Conservation (phyloP, 2,113 vertebrate species). For the Hydrochoerus hydrochaeris region DNA sequence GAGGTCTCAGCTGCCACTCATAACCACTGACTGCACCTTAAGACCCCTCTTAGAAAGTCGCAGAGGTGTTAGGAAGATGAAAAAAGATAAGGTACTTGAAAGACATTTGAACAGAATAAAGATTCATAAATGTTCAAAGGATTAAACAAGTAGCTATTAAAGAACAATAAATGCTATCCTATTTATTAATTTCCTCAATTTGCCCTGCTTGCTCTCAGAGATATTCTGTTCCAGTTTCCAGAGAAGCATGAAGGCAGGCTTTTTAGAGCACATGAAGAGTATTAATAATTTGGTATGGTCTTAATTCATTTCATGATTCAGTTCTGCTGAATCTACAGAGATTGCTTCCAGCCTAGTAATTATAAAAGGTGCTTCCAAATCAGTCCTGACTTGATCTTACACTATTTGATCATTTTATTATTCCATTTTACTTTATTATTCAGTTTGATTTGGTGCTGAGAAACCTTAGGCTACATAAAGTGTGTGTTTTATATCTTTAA, state of each 20-base stretch:
- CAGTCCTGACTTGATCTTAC: slow-evolving; percentile 83
- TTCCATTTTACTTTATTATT: slow-evolving; percentile 87
- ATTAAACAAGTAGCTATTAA: slow-evolving; percentile 57
- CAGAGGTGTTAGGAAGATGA: not conserved
- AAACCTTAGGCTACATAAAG: slow-evolving; percentile 86
- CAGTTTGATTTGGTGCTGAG: slow-evolving; percentile 87
- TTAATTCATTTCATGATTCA: slow-evolving; percentile 81
- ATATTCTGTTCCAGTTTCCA: slow-evolving; percentile 53
- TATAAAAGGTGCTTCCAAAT: slow-evolving; percentile 84
- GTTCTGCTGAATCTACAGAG: slow-evolving; percentile 81
- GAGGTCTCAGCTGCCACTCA: not conserved
- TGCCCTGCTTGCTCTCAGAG: slow-evolving; percentile 61
- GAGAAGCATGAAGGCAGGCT: slow-evolving; percentile 49
- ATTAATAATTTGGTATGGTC: slow-evolving; percentile 81
- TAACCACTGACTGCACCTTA: not conserved
- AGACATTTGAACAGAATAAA: slow-evolving; percentile 47
- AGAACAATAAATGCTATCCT: slow-evolving; percentile 63
- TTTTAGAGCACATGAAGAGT: slow-evolving; percentile 68
- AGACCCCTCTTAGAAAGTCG: not conserved
- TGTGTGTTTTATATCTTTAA: slow-evolving; percentile 86
- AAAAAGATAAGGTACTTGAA: not conserved
- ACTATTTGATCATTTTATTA: slow-evolving; percentile 84
- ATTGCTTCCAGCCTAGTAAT: slow-evolving; percentile 84
- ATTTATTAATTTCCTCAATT: slow-evolving; percentile 73
- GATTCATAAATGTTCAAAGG: slow-evolving; percentile 29